A percentile compares a stretch with the other conserved stretches of the same genome.
These are phyloP conservation scores for Microchirus variegatus DNA, from an alignment of 2,797 vertebrate genomes.

Conservation along the genomic window DNA sequence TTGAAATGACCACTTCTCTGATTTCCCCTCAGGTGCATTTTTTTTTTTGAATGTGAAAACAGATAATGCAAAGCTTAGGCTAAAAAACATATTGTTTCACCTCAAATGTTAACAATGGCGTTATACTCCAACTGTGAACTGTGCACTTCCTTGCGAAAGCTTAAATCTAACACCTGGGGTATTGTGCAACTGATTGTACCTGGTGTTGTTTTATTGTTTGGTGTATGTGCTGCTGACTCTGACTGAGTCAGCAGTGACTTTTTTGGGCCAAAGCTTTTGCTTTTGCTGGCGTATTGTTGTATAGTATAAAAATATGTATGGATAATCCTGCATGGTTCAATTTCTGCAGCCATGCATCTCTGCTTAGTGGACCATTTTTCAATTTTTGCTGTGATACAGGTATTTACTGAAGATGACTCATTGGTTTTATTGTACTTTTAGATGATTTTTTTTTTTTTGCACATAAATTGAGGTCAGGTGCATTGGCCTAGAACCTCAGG, in stretches of 20 bases:
- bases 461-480: constrained; percentile 38
- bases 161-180: constrained; percentile 12
- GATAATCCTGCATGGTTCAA: constrained; percentile 56
- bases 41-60: constrained; percentile 8
- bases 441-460: constrained; percentile 3
- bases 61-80: not conserved
- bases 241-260: constrained; percentile 53
- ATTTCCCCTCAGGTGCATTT: not conserved
- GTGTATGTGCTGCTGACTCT: constrained; percentile 55
- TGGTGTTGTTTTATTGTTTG: constrained; percentile 24
- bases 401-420: constrained; percentile 63
- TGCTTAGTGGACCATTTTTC: constrained; percentile 70
- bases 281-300: constrained; percentile 52
- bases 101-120: not conserved
- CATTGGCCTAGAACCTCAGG: constrained; percentile 22
- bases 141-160: not conserved
- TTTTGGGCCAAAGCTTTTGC: constrained; percentile 53
- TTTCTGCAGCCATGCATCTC: constrained; percentile 48
- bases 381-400: constrained; percentile 63
- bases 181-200: constrained; percentile 22
- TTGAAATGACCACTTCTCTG: constrained; percentile 1
- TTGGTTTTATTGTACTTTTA: constrained; percentile 56
- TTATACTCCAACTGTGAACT: not conserved
- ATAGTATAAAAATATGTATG: constrained; percentile 64
- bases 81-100: not conserved